Percentiles rank a stretch among this genome's conserved stretches.
These are phyloP conservation scores for Athetis lepigone DNA, from an alignment of 2,888 invertebrate species.

Conservation along the genomic window DNA sequence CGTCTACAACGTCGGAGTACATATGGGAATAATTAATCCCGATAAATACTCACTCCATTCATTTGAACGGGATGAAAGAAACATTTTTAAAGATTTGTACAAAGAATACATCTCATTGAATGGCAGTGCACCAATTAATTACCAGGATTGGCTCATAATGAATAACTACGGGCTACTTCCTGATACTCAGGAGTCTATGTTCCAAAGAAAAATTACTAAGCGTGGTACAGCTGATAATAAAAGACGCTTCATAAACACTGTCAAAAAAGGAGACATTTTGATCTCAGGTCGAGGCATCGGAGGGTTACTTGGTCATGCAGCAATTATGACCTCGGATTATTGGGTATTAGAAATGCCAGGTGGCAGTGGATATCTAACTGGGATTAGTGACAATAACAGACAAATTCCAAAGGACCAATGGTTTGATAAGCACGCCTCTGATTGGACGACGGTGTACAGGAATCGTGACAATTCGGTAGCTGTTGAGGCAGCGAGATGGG, in stretches of 20 bases:
- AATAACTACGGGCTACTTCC: conserved; percentile 78
- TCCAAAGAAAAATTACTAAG: conserved; percentile 74
- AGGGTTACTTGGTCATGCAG: conserved; percentile 76
- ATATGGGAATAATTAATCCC: conserved; percentile 79
- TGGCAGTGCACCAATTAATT: conserved; percentile 71
- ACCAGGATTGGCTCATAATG: conserved; percentile 79
- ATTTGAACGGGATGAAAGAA: conserved; percentile 75
- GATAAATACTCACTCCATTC: conserved; percentile 77
- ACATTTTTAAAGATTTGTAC: conserved; percentile 75
- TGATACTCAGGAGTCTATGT: conserved; percentile 78
- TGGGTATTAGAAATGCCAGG: conserved; percentile 79
- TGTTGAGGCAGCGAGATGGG: conserved; percentile 72
- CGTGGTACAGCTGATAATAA: conserved; percentile 74
- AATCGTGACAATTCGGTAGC: conserved; percentile 69
- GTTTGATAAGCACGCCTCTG: conserved; percentile 74
- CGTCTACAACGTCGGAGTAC: conserved; percentile 72
- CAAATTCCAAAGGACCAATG: conserved; percentile 73
- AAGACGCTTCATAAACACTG: conserved; percentile 73
- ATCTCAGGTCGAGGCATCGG: conserved; percentile 68
- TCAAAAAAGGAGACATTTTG: conserved; percentile 75
- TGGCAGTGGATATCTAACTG: conserved; percentile 68
- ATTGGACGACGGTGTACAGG: conserved; percentile 77
- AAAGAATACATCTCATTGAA: conserved; percentile 70
- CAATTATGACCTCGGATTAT: conserved; percentile 76
- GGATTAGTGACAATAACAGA: conserved; percentile 74